Percentiles rank a stretch among this genome's conserved stretches.
These are phyloP conservation scores for Echinarachnius parma DNA, from an alignment of 53 echinoderm and acorn worm species.

Conservation along the genomic window DNA sequence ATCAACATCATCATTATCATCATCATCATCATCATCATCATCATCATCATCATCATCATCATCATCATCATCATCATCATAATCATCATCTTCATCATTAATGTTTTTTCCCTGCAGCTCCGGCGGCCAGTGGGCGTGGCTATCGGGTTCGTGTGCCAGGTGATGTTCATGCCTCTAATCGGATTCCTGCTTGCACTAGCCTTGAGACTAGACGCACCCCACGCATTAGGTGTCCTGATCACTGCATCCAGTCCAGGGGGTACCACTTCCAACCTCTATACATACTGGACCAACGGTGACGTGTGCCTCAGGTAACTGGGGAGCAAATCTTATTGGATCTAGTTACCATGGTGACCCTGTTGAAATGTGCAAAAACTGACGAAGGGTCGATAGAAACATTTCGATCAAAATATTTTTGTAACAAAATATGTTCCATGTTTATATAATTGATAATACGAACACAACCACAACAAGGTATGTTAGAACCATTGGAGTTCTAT, in stretches of 20 bases:
- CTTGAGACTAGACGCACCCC: constrained; percentile 21
- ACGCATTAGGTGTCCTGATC: constrained; percentile 48
- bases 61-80: background rate
- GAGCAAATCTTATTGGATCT: too few species aligned
- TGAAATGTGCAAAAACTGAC: too few species aligned
- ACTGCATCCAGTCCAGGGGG: constrained; percentile 46
- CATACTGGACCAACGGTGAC: constrained; percentile 51
- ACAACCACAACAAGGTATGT: too few species aligned
- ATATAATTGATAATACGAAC: too few species aligned
- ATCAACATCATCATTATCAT: too few species aligned
- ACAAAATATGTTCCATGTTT: too few species aligned
- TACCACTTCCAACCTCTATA: constrained; percentile 48
- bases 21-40: background rate
- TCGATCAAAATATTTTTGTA: too few species aligned
- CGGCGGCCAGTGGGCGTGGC: constrained; percentile 67
- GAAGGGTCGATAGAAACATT: too few species aligned
- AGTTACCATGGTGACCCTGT: too few species aligned
- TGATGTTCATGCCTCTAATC: constrained; percentile 62
- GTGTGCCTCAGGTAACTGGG: constrained; percentile 50
- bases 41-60: background rate
- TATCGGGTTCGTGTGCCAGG: constrained; percentile 82
- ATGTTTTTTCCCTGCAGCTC: constrained; percentile 31
- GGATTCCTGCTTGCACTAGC: constrained; percentile 38
- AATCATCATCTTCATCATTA: background rate
- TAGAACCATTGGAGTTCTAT: too few species aligned